Evolutionary conservation across 2,888 invertebrate genomes (phyloP), one percentile per base, ranked within the genome.

Genomic region (Lycia hirtaria): DNA sequence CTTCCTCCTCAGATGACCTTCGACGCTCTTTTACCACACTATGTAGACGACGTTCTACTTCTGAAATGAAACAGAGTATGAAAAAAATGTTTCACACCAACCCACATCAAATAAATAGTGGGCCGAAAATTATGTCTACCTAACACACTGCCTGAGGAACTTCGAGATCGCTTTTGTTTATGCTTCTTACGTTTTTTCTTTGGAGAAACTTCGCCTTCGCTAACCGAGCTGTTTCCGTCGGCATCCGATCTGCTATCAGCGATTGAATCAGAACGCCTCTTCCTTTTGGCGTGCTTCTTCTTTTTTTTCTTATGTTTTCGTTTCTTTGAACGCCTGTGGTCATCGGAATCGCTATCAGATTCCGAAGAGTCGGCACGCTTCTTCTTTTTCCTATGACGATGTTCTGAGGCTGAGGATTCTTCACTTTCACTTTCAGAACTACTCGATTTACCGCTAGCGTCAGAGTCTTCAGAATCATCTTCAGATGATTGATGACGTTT

Each of bases 221-320:
- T 91, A 12, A 78, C 73, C 0, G 83, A 84, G 6, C 85, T 85
- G 40, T 81, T 66, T 22, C 79, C 83, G 44, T 83, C 84, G 1
- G 52, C 56, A 4, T 67, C 80, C 1, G 87, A 85, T 6, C 71
- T 77, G 57, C 80, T 83, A 15, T 76, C 76, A 2, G 72, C 81
- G 3, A 70, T 78, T 1, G 90, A 88, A 53, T 74, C 79, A 0
- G 83, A 80, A 28, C 86, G 88, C 57, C 85, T 80, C 65, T 89
- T 92, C 72, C 85, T 91, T 73, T 92, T 92, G 12, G 72, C 75
- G 56, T 92, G 92, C 69, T 92, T 92, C 80, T 88, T 91, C 78
- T 92, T 92, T 78, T 92, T 92, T 67, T 92, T 92, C 79, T 92
- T 92, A 56, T 92, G 92, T 65, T 92, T 92, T 15, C 91, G 87